Percentiles rank a stretch among this genome's conserved stretches.
Evolutionary conservation across 2,113 vertebrate species (phyloP).

Genomic region (Pedetes capensis): DNA sequence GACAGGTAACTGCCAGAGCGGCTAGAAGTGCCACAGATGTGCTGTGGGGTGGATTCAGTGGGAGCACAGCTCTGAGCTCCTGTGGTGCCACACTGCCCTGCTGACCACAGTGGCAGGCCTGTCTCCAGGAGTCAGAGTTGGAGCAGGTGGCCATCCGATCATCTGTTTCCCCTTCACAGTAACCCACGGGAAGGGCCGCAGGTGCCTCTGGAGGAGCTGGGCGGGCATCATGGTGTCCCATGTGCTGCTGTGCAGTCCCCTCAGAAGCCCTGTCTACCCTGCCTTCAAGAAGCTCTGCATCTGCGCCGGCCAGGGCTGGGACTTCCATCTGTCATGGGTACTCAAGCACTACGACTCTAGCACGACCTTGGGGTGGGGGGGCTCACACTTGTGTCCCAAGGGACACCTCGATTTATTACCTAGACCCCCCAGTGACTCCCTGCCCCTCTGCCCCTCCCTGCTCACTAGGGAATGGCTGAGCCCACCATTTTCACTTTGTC

Average conservation of each 20-base stretch:
- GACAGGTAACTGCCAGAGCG: not conserved
- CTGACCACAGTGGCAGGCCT: not conserved
- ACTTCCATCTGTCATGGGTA: no score
- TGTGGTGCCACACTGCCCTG: rapidly evolving
- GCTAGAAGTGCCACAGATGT: not conserved
- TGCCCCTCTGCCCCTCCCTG: not conserved
- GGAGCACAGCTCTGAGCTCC: not conserved
- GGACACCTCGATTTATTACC: not conserved
- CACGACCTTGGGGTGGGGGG: no score
- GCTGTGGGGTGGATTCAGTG: not conserved
- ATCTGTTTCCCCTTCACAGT: rapidly evolving
- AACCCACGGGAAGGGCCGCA: not conserved
- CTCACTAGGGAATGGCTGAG: not conserved
- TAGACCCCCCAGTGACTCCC: not conserved
- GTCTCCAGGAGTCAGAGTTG: not conserved
- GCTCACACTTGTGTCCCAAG: no score
- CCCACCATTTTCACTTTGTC: not conserved
- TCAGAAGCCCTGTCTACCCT: not conserved
- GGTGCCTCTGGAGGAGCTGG: not conserved
- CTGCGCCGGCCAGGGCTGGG: not conserved
- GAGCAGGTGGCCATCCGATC: no score
- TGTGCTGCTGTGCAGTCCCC: no score
- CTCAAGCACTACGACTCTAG: no score
- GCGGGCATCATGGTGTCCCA: rapidly evolving
- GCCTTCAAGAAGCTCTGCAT: not conserved